Evolutionary conservation across 2,797 vertebrate species (phyloP).

Genomic region (Eremophila alpestris): DNA sequence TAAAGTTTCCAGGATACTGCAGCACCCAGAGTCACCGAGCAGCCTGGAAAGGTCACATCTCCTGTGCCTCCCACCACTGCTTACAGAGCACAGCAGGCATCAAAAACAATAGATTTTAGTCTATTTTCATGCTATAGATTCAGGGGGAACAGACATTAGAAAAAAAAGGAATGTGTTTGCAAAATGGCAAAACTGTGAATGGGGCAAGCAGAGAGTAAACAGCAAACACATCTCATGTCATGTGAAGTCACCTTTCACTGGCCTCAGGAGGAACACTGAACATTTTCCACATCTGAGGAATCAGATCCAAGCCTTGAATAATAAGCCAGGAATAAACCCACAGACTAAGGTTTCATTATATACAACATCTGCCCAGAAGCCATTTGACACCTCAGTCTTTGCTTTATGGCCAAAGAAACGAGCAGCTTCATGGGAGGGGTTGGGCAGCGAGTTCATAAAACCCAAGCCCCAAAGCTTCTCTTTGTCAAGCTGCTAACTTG

Average conservation of each 20-base stretch:
- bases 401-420: conserved; percentile 33
- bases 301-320: background rate
- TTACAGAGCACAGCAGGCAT: conserved; percentile 3
- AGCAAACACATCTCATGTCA: background rate
- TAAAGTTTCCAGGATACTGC: conserved; percentile 27
- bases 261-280: background rate
- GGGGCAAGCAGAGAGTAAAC: background rate
- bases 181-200: background rate
- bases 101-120: background rate
- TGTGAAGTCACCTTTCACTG: background rate
- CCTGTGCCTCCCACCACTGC: conserved; percentile 8
- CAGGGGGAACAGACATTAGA: background rate
- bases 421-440: background rate
- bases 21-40: conserved; percentile 20
- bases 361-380: conserved; percentile 39
- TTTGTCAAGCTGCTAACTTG: background rate
- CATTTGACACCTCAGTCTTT: conserved; percentile 1
- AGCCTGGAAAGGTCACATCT: conserved; percentile 55
- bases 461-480: background rate
- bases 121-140: background rate
- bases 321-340: conserved; percentile 1
- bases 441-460: background rate
- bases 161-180: background rate
- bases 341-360: conserved; percentile 44
- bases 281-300: background rate